Percentiles rank a stretch among this genome's conserved stretches.
These are phyloP conservation scores for Listrodromus nycthemerus DNA, from an alignment of 2,888 invertebrate genomes.

Conservation along the genomic window DNA sequence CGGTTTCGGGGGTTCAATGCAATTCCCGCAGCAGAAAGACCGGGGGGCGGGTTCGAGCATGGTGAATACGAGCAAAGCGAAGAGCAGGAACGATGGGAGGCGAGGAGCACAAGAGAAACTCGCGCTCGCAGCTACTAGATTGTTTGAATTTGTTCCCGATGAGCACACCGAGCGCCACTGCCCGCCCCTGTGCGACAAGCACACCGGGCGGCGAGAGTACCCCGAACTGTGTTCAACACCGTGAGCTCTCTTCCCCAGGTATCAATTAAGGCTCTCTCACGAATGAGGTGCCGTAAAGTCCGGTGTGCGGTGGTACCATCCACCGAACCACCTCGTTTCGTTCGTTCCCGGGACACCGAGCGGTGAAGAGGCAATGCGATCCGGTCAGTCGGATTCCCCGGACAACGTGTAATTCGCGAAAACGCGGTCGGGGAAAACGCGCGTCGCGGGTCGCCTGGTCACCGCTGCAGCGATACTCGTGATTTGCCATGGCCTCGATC, in stretches of 20 bases:
- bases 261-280: constrained; percentile 53
- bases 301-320: constrained; percentile 3
- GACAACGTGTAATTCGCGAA: constrained; percentile 62
- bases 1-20: not conserved
- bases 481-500: not conserved
- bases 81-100: not conserved
- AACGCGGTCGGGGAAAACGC: constrained; percentile 37
- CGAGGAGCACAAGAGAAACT: not conserved
- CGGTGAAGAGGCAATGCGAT: constrained; percentile 25
- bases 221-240: constrained; percentile 37
- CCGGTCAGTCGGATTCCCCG: constrained; percentile 52
- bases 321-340: constrained; percentile 34
- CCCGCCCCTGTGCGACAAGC: not conserved
- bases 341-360: constrained; percentile 45
- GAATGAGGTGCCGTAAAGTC: constrained; percentile 53
- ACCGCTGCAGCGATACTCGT: not conserved
- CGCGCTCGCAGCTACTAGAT: not conserved
- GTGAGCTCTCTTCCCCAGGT: constrained; percentile 37
- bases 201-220: not conserved
- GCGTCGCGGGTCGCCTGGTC: constrained; percentile 3
- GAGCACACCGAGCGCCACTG: not conserved
- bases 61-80: not conserved
- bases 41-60: not conserved
- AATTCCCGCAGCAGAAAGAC: not conserved
- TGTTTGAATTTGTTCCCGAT: constrained; percentile 46